Conservation (phyloP, 2,888 invertebrate genomes). For the Diploptera punctata region DNA sequence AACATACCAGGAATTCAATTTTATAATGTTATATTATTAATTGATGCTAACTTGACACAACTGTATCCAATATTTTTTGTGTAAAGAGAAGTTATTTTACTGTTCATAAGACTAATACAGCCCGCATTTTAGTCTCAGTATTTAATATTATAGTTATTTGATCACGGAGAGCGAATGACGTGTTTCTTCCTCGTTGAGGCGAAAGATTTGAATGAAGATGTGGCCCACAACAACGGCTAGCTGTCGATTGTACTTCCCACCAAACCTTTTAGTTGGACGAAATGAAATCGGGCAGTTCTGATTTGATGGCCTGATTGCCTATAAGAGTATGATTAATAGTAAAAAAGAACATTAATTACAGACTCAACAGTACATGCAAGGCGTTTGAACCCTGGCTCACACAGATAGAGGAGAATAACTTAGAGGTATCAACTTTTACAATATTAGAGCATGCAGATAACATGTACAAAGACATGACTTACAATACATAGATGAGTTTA, state of each 20-base stretch:
- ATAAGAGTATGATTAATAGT: neutral
- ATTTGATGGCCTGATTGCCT: neutral
- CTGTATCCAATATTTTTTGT: no score
- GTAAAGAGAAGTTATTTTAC: no score
- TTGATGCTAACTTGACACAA: no score
- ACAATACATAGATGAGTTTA: neutral
- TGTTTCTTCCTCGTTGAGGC: constrained; percentile 35
- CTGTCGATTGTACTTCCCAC: constrained; percentile 61
- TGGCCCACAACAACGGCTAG: constrained; percentile 74
- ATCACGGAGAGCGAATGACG: constrained; percentile 25
- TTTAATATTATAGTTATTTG: no score
- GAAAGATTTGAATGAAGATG: constrained; percentile 46
- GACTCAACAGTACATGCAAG: constrained; percentile 16
- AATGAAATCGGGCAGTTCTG: constrained; percentile 35
- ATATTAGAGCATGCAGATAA: constrained; percentile 13
- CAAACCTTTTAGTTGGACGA: constrained; percentile 46
- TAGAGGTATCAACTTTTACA: neutral
- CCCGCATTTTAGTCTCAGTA: no score
- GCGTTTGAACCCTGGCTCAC: neutral
- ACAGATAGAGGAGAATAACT: constrained; percentile 4
- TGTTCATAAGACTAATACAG: no score
- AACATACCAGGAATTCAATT: no score
- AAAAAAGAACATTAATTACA: neutral
- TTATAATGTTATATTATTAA: no score
- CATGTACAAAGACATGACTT: constrained; percentile 10